A percentile compares a stretch with the other conserved stretches of the same genome.
Evolutionary conservation across 2,797 vertebrate genomes (phyloP).

Genomic region (Sternotherus odoratus): DNA sequence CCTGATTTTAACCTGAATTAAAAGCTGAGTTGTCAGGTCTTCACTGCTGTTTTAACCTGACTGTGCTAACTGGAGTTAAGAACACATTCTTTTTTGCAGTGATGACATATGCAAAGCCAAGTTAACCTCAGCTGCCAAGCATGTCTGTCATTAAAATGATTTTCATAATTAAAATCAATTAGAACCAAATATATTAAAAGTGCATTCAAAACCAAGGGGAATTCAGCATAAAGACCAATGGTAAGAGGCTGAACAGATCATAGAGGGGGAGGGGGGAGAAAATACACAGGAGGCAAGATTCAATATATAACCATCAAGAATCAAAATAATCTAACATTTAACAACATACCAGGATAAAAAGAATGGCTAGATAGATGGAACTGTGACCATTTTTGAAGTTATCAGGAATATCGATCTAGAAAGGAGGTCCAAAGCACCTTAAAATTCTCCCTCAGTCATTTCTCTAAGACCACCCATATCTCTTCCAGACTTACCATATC

Average conservation of each 20-base stretch:
- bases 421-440: background rate
- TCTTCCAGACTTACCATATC: accelerated
- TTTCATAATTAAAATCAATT: conserved; percentile 27
- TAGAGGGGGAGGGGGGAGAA: accelerated
- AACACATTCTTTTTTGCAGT: background rate
- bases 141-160: accelerated
- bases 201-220: background rate
- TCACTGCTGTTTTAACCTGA: background rate
- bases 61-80: background rate
- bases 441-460: background rate
- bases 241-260: background rate
- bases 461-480: background rate
- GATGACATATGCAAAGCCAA: background rate
- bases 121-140: background rate
- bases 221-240: background rate
- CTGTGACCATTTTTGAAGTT: conserved; percentile 29
- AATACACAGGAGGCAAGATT: background rate
- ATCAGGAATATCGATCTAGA: background rate
- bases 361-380: background rate
- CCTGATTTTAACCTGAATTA: background rate
- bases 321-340: background rate
- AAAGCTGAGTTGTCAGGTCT: background rate
- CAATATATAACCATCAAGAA: background rate
- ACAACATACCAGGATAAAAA: background rate
- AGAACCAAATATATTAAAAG: background rate